These are phyloP conservation scores for Graphium colonna DNA, from an alignment of 2,888 invertebrate species.

Conservation along the genomic window DNA sequence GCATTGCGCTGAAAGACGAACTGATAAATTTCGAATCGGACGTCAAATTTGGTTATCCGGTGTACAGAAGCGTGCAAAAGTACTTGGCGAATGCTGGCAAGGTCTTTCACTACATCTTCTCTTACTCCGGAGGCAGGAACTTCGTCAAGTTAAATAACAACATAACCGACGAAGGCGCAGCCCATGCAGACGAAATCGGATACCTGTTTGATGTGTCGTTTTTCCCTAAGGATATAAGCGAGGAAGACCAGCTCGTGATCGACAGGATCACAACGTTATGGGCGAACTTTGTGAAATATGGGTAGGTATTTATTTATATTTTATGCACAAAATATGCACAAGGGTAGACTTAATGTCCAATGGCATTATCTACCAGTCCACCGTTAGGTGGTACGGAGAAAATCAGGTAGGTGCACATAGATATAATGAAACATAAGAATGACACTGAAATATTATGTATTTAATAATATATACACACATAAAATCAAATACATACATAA, in stretches of 20 bases:
- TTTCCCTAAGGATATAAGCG: constrained; percentile 24
- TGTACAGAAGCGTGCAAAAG: constrained; percentile 38
- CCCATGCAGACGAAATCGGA: constrained; percentile 48
- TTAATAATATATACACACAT: too few species aligned
- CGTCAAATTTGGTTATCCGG: constrained; percentile 42
- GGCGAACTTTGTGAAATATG: too few species aligned
- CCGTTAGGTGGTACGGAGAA: too few species aligned
- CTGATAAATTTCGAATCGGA: constrained; percentile 49
- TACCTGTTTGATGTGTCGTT: constrained; percentile 46
- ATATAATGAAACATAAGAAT: too few species aligned
- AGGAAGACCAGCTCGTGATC: constrained; percentile 43
- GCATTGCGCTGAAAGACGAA: constrained; percentile 28
- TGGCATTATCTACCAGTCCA: too few species aligned
- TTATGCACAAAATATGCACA: too few species aligned
- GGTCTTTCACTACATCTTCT: constrained; percentile 55
- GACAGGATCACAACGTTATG: constrained; percentile 55
- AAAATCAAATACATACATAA: too few species aligned
- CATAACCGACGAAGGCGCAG: constrained; percentile 34
- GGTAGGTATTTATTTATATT: too few species aligned
- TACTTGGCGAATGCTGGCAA: constrained; percentile 29
- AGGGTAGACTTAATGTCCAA: too few species aligned
- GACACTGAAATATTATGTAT: too few species aligned
- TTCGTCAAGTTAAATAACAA: constrained; percentile 30
- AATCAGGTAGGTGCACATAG: too few species aligned
- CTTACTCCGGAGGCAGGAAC: constrained; percentile 44